These are phyloP conservation scores for Nectonema munidae DNA, from an alignment of 2,888 invertebrate genomes.

Conservation along the genomic window DNA sequence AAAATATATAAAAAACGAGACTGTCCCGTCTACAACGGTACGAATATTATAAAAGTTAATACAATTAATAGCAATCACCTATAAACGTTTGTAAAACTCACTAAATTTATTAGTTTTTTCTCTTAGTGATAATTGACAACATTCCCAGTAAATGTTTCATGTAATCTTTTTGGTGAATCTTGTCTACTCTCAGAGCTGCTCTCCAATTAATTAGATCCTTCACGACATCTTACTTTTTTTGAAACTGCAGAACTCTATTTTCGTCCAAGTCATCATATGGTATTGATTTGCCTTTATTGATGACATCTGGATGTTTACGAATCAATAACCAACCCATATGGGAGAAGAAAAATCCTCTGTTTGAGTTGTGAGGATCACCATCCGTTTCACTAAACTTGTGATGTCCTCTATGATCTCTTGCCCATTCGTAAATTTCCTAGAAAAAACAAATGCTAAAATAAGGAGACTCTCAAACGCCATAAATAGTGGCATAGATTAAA, in stretches of 20 bases:
- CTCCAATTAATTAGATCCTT: too few species aligned
- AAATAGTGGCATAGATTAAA: too few species aligned
- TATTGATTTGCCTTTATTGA: slow-evolving; percentile 33
- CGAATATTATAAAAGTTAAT: too few species aligned
- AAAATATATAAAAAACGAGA: too few species aligned
- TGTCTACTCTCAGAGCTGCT: neutral
- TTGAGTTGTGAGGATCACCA: slow-evolving; percentile 68
- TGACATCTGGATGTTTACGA: slow-evolving; percentile 58
- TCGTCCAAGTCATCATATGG: slow-evolving; percentile 44
- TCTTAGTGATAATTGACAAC: slow-evolving; percentile 9
- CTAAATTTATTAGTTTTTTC: neutral
- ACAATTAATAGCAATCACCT: too few species aligned
- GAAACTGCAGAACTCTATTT: slow-evolving; percentile 45
- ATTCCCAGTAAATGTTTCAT: neutral
- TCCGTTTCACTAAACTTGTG: slow-evolving; percentile 73
- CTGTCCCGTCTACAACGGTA: too few species aligned
- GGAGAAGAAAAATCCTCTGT: slow-evolving; percentile 67
- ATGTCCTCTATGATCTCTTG: slow-evolving; percentile 45
- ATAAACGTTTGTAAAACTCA: neutral
- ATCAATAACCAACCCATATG: slow-evolving; percentile 66
- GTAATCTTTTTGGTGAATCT: neutral
- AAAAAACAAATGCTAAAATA: slow-evolving; percentile 22
- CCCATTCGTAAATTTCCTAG: slow-evolving; percentile 59
- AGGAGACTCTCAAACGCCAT: too few species aligned
- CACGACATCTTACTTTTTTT: slow-evolving; percentile 41